phyloP scores from a whole-genome alignment of 2,113 vertebrate species.

The Platycercus adscitus region DNA sequence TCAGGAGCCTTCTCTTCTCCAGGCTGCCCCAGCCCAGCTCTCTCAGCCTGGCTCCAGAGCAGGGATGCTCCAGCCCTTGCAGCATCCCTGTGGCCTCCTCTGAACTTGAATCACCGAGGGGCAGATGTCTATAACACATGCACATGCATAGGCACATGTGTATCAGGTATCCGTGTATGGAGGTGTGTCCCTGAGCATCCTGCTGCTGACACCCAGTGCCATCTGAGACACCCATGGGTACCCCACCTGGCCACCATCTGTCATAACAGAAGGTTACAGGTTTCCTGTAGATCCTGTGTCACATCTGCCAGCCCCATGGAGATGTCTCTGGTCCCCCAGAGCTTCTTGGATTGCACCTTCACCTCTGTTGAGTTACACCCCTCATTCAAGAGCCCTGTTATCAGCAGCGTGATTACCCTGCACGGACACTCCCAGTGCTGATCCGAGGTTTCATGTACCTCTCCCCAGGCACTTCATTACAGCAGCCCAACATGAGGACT shows the following conservation, averaged over 20 bases:
- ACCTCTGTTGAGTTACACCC: not conserved
- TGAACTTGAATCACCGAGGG: not conserved
- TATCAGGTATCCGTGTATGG: not conserved
- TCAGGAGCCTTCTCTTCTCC: too few relatives aligned
- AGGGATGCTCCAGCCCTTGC: not conserved
- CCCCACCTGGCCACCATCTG: conserved; percentile 42
- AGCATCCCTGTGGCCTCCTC: not conserved
- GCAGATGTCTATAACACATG: not conserved
- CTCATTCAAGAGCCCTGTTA: not conserved
- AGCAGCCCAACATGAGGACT: not conserved
- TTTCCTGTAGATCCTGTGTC: not conserved
- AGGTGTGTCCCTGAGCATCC: not conserved
- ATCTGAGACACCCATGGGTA: not conserved
- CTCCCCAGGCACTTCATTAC: conserved; percentile 39
- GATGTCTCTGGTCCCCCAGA: not conserved
- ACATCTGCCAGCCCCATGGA: not conserved
- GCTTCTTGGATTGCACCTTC: conserved; percentile 26
- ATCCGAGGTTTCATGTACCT: not conserved
- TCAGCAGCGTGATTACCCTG: not conserved
- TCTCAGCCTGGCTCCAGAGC: not conserved
- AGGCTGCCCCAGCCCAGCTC: not conserved
- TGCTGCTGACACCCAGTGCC: not conserved
- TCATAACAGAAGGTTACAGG: not conserved
- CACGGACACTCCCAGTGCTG: not conserved
- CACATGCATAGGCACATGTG: not conserved